A percentile compares a stretch with the other conserved stretches of the same genome.
Conservation (phyloP, 2,888 invertebrate genomes). For the Drosophila testacea region DNA sequence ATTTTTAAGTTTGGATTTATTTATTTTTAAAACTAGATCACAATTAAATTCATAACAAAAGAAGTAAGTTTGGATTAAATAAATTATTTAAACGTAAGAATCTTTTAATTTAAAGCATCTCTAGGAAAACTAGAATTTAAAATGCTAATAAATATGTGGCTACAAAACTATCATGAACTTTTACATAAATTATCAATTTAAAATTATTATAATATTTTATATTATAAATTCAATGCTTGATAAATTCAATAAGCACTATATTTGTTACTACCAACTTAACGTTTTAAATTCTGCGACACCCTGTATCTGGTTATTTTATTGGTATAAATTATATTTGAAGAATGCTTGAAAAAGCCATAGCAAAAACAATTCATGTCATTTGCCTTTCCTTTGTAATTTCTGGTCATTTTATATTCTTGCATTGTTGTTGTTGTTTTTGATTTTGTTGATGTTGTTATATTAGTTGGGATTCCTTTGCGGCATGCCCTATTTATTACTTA, state of each 20-base stretch:
- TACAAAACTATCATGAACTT: too few relatives aligned
- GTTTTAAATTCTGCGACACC: slow-evolving; percentile 14
- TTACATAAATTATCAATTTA: too few relatives aligned
- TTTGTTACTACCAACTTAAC: background rate
- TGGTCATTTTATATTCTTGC: slow-evolving; percentile 11
- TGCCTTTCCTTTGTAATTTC: slow-evolving; percentile 38
- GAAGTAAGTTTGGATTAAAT: too few relatives aligned
- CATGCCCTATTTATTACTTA: background rate
- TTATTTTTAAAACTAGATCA: too few relatives aligned
- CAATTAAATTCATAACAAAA: too few relatives aligned
- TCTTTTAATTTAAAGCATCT: background rate
- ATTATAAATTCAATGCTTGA: too few relatives aligned
- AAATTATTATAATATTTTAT: too few relatives aligned
- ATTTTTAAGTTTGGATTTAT: too few relatives aligned
- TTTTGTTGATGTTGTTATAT: slow-evolving; percentile 11
- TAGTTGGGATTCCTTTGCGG: slow-evolving; percentile 25
- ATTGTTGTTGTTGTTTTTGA: slow-evolving; percentile 7
- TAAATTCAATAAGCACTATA: too few relatives aligned
- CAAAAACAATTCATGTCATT: slow-evolving; percentile 46
- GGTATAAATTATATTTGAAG: slow-evolving; percentile 39
- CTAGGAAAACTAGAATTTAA: too few relatives aligned
- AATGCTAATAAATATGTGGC: too few relatives aligned
- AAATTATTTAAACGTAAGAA: too few relatives aligned
- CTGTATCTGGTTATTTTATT: slow-evolving; percentile 33
- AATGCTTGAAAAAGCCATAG: slow-evolving; percentile 35